Percentiles rank a stretch among this genome's conserved stretches.
Evolutionary conservation across 1,140 invertebrate species (phyloP).

Genomic region (Carcinoscorpius rotundicauda): DNA sequence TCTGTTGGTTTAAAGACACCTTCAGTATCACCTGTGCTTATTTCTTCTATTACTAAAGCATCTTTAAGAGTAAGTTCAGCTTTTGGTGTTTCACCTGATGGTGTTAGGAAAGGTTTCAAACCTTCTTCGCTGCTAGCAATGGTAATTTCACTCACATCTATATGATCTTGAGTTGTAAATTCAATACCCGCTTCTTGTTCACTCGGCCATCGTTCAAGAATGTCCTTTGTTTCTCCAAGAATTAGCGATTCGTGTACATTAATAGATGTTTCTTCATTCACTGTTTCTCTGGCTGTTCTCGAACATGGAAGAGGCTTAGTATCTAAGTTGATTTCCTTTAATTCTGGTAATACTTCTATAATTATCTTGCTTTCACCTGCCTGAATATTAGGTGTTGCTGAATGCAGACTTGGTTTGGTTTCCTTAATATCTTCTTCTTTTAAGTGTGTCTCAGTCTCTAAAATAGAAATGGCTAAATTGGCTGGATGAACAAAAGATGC

Average conservation of each 20-base stretch:
- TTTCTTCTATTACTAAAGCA: conserved; percentile 9
- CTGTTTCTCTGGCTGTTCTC: conserved; percentile 3
- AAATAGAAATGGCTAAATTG: conserved; percentile 14
- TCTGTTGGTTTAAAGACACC: conserved; percentile 5
- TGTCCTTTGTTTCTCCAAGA: conserved; percentile 12
- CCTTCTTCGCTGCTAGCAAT: conserved; percentile 4
- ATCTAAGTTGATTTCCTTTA: no score
- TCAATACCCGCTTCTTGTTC: conserved; percentile 4
- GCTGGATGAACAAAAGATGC: conserved; percentile 7
- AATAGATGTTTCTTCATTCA: conserved; percentile 5
- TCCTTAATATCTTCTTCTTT: conserved; percentile 36
- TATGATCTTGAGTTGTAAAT: conserved; percentile 6
- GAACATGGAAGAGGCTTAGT: no score
- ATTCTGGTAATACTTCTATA: no score
- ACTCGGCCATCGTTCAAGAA: neutral
- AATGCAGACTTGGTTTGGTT: no score
- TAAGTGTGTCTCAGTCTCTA: conserved; percentile 17
- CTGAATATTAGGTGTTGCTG: no score
- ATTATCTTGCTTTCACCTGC: no score
- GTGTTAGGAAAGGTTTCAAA: conserved; percentile 8
- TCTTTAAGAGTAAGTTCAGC: conserved; percentile 27
- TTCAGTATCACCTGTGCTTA: conserved; percentile 8
- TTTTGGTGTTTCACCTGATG: conserved; percentile 29
- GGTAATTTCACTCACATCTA: conserved; percentile 13
- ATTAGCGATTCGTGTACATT: conserved; percentile 11